Base-by-base conservation (phyloP, 2,113 vertebrate genomes). In the Corynorhinus townsendii region DNA sequence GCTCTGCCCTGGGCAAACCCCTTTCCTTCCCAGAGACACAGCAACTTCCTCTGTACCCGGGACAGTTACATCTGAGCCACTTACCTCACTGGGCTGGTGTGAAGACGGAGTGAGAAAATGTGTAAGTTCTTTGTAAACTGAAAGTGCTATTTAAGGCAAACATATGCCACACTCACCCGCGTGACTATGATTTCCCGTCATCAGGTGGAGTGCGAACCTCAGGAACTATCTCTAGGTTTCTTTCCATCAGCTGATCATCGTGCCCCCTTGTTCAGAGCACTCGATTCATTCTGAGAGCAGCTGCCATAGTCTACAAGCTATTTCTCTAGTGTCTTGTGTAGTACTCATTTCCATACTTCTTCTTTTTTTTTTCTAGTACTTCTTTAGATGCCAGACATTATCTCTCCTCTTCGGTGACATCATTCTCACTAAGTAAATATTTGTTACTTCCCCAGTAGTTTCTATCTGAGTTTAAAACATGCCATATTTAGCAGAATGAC, bases 231-330 rank as follows among this genome's bases (percentile, higher is more conserved):
- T 73, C 80, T 87, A 14, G 3, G 43, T 73, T 69, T 90, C 84
- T 75, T 89, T 69, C 81, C 40, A 56, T 54, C 96, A 92, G 90
- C 80, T 40, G 68, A 88, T 59, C 52, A 33, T 16, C 14, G 12
- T 45, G 26, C 11, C 22, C 19, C 15, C 35, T 69, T 80, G 30
- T 7, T 59, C 54, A 54, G 16, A 84, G 22, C 77, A 24, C 17
- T 40, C 11, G 7, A 66, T 71, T 97, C 94, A 97, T 92, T 73
- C 2, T 24, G 54, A 92, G 66, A 97, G 79, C 90, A 93, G 90
- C 87, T 88, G 72, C 64, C 54, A 40, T 12, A 30, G 45, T 43
- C 71, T 68, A 45, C 2, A 20, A 69, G 79, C 38, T 83, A 45
- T 69, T 84, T 87, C 85, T 73, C 83, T 84, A 59, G 28, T 49